Evolutionary conservation across 2,888 invertebrate genomes (phyloP).

Genomic region (Salpingus planirostris): DNA sequence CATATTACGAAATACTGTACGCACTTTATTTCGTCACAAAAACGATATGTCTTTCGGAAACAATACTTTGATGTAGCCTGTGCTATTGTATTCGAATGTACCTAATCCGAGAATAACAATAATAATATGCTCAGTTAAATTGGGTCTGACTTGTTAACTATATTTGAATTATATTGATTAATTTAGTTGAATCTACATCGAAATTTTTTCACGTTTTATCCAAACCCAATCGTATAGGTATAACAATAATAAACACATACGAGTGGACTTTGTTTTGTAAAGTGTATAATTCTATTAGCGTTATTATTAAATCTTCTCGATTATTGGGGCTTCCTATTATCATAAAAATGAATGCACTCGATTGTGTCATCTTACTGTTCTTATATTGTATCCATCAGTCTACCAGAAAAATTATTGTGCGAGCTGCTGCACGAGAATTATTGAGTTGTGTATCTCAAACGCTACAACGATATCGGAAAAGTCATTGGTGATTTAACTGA

Average conservation of each 20-base stretch:
- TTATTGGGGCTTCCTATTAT: constrained; percentile 30
- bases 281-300: too few species aligned
- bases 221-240: too few species aligned
- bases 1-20: constrained; percentile 21
- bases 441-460: constrained; percentile 13
- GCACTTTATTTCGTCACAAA: constrained; percentile 23
- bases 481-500: constrained; percentile 29
- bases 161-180: too few species aligned
- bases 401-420: constrained; percentile 21
- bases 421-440: constrained; percentile 23
- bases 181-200: too few species aligned
- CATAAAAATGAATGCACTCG: too few species aligned
- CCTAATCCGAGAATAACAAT: too few species aligned
- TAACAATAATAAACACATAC: too few species aligned
- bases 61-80: constrained; percentile 27
- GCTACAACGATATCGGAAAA: constrained; percentile 20
- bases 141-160: constrained; percentile 19
- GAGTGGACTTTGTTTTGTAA: too few species aligned
- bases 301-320: too few species aligned
- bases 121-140: constrained; percentile 33
- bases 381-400: too few species aligned
- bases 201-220: too few species aligned
- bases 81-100: constrained; percentile 21
- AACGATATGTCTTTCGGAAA: constrained; percentile 23
- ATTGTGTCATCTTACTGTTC: too few species aligned